Conservation (phyloP, 2,113 vertebrate genomes). For the Tinamus guttatus region DNA sequence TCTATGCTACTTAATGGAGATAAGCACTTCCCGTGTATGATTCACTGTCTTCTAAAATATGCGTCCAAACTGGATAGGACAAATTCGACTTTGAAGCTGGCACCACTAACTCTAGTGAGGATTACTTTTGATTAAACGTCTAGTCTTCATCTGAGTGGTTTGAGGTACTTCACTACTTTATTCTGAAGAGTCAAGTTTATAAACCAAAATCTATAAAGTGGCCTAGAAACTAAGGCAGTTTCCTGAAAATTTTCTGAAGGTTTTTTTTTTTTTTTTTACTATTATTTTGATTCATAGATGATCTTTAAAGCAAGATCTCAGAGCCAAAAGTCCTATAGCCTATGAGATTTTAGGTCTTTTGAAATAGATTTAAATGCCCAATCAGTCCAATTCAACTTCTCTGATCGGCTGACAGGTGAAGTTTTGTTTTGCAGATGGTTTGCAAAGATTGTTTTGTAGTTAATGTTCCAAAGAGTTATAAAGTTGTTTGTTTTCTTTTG, state of each 20-base stretch:
- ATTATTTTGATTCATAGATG: not conserved
- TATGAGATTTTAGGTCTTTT: not conserved
- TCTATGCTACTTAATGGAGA: not conserved
- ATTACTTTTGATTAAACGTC: not conserved
- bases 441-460: not conserved
- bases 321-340: not conserved
- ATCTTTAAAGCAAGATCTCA: not conserved
- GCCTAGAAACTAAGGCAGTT: not conserved
- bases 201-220: not conserved
- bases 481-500: not conserved
- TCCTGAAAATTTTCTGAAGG: not conserved
- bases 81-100: not conserved
- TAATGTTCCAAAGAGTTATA: not conserved
- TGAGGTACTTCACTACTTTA: not conserved
- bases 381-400: rapidly evolving
- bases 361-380: not conserved
- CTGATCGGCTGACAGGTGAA: not conserved
- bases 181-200: not conserved
- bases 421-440: not conserved
- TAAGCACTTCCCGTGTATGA: not conserved
- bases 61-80: not conserved
- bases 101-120: not conserved
- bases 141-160: not conserved
- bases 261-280: not conserved
- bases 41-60: not conserved